A percentile compares a stretch with the other conserved stretches of the same genome.
phyloP scores from a whole-genome alignment of 2,888 invertebrate genomes.

The Callyntrura sp. region DNA sequence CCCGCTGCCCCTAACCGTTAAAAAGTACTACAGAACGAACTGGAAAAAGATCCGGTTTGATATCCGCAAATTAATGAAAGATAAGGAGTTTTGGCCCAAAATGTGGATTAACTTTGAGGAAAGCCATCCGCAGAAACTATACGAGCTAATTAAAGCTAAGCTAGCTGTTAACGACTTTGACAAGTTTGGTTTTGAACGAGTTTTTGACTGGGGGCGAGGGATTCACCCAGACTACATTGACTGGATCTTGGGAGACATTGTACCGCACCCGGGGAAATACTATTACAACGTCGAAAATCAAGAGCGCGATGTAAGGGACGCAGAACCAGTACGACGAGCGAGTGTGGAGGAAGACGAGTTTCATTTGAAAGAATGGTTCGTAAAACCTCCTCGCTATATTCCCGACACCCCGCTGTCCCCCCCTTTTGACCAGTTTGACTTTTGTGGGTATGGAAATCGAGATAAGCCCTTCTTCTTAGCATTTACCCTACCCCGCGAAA shows the following conservation, averaged over 20 bases:
- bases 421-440: conserved; percentile 62
- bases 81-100: conserved; percentile 57
- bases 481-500: conserved; percentile 66
- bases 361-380: conserved; percentile 61
- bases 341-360: conserved; percentile 53
- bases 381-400: conserved; percentile 63
- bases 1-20: conserved; percentile 54
- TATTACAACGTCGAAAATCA: conserved; percentile 33
- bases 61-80: conserved; percentile 37
- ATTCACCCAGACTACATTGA: conserved; percentile 72
- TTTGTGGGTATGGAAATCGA: conserved; percentile 73
- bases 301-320: no score
- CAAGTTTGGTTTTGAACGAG: conserved; percentile 45
- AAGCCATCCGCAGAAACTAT: conserved; percentile 61
- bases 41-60: conserved; percentile 67
- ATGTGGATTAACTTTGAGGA: conserved; percentile 68
- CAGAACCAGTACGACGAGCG: conserved; percentile 24
- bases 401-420: conserved; percentile 55
- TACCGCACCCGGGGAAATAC: conserved; percentile 53
- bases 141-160: conserved; percentile 54
- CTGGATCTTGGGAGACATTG: conserved; percentile 64
- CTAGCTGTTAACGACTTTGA: conserved; percentile 52
- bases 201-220: conserved; percentile 58
- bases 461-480: conserved; percentile 58
- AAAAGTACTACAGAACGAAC: conserved; percentile 70